Evolutionary conservation across 2,888 invertebrate genomes (phyloP).

Genomic region (Chymomyza caudatula): DNA sequence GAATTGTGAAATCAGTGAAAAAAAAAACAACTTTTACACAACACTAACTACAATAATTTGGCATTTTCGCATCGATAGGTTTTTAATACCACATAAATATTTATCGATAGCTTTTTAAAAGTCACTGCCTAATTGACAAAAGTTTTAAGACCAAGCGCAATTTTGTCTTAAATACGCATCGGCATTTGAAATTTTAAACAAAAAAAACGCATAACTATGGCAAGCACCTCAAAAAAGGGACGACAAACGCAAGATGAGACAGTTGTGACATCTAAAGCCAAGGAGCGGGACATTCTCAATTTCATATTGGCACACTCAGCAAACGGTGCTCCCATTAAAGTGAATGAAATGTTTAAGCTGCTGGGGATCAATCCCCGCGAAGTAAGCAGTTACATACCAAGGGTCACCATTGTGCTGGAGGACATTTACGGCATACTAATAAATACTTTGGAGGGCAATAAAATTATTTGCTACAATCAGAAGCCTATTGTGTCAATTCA

Average conservation of each 20-base stretch:
- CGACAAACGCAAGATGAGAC: background rate
- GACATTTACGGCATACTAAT: background rate
- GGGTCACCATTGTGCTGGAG: background rate
- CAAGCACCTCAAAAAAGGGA: background rate
- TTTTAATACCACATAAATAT: background rate
- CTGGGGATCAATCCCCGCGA: background rate
- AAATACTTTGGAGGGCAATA: slow-evolving; percentile 34
- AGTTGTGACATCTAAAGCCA: background rate
- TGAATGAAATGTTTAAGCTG: background rate
- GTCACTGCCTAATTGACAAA: background rate
- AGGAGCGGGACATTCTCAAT: background rate
- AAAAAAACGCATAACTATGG: background rate
- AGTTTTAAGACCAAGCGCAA: background rate
- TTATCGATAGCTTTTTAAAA: background rate
- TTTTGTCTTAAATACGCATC: background rate
- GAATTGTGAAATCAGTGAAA: too few species aligned
- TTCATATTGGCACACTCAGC: background rate
- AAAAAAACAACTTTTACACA: too few species aligned
- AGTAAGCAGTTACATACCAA: background rate
- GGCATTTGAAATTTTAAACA: background rate
- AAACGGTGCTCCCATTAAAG: background rate
- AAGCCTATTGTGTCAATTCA: slow-evolving; percentile 30
- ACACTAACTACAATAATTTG: too few species aligned
- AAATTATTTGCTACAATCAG: slow-evolving; percentile 45
- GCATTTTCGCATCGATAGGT: background rate